These are phyloP conservation scores for Aleiodes leptofemur DNA, from an alignment of 2,888 invertebrate species.

Conservation along the genomic window DNA sequence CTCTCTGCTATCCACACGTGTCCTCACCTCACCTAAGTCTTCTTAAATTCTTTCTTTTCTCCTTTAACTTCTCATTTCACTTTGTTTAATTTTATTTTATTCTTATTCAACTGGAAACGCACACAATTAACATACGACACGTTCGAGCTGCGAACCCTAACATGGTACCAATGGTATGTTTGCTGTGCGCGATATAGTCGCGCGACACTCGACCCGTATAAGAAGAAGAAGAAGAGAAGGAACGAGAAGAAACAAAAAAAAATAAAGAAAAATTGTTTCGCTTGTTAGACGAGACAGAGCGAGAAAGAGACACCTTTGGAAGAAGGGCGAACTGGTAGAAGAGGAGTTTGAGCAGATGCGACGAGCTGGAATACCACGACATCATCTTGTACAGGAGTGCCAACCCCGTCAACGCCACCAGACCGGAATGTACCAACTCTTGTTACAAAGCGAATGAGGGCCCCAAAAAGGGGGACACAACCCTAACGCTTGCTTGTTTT, in stretches of 20 bases:
- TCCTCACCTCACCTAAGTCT: constrained; percentile 12
- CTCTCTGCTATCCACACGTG: constrained; percentile 17
- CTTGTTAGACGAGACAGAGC: constrained; percentile 21
- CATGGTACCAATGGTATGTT: constrained; percentile 49
- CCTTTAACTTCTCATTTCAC: not conserved
- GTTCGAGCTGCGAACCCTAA: constrained; percentile 55
- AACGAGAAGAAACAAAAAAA: constrained; percentile 42
- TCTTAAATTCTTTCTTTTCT: constrained; percentile 6
- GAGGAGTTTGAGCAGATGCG: constrained; percentile 55
- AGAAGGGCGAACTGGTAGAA: constrained; percentile 1
- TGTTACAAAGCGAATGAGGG: constrained; percentile 34
- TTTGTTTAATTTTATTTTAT: constrained; percentile 11
- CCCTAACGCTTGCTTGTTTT: constrained; percentile 24
- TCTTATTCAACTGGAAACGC: constrained; percentile 53
- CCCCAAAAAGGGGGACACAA: not conserved
- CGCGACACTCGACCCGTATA: constrained; percentile 49
- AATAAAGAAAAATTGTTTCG: constrained; percentile 4
- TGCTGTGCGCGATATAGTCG: constrained; percentile 46
- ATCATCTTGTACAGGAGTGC: constrained; percentile 58
- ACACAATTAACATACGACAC: constrained; percentile 59
- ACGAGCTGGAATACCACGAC: constrained; percentile 54
- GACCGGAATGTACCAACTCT: constrained; percentile 34
- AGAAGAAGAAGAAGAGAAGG: constrained; percentile 38
- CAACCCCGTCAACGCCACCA: constrained; percentile 55
- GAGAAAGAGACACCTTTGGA: constrained; percentile 30